Percentiles rank a stretch among this genome's conserved stretches.
Evolutionary conservation across 2,113 vertebrate genomes (phyloP).

Genomic region (Serinus canaria): DNA sequence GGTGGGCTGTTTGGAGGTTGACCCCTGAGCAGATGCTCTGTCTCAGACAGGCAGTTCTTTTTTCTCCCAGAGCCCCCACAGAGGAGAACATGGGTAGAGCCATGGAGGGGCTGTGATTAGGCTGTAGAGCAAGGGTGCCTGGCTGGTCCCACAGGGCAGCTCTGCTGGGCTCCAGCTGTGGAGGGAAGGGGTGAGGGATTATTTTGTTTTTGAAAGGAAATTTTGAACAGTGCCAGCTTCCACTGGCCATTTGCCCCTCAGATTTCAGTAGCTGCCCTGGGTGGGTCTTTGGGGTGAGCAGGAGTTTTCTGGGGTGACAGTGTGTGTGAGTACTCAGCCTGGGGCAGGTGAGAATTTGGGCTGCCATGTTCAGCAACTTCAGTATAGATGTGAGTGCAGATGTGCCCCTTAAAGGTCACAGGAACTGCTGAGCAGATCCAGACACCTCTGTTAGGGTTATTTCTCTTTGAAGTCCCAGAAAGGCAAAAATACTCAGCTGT

Average conservation of each 20-base stretch:
- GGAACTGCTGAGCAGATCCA: background rate
- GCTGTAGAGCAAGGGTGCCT: background rate
- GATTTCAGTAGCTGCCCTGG: background rate
- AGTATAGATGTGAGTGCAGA: background rate
- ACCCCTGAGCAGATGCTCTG: background rate
- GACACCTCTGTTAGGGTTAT: background rate
- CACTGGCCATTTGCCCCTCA: background rate
- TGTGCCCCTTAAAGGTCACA: background rate
- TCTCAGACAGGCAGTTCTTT: background rate
- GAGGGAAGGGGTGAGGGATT: background rate
- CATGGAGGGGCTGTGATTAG: background rate
- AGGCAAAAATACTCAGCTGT: background rate
- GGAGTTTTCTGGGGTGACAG: background rate
- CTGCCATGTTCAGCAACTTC: fast-evolving
- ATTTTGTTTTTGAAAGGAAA: background rate
- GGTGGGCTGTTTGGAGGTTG: background rate
- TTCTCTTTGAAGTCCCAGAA: background rate
- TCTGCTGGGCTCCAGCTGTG: background rate
- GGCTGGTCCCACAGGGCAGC: background rate
- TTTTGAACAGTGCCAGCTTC: background rate
- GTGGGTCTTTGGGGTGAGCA: background rate
- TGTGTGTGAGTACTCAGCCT: background rate
- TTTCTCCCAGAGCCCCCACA: background rate
- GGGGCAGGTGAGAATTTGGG: background rate
- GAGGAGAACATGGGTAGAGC: background rate